Evolutionary conservation across 2,888 invertebrate genomes (phyloP).

Genomic region (Abscondita cerata): DNA sequence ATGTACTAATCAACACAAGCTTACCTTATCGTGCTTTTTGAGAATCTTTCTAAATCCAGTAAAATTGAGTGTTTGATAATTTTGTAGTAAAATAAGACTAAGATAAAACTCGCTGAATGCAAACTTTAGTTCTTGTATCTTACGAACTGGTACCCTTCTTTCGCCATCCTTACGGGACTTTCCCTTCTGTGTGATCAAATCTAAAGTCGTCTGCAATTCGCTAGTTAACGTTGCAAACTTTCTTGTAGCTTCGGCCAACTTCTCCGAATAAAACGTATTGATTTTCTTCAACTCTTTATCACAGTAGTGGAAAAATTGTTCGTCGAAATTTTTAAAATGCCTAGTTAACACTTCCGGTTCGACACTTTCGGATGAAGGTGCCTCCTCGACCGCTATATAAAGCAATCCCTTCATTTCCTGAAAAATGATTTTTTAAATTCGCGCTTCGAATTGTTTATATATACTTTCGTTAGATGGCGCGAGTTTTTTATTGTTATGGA

Average conservation of each 20-base stretch:
- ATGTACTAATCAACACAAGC: too few relatives aligned
- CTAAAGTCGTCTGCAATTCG: conserved; percentile 67
- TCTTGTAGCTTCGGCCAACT: conserved; percentile 85
- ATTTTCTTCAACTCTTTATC: conserved; percentile 88
- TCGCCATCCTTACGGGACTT: conserved; percentile 32
- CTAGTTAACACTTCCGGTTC: conserved; percentile 74
- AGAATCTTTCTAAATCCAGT: conserved; percentile 90
- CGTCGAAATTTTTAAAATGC: conserved; percentile 81
- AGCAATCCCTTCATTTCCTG: conserved; percentile 86
- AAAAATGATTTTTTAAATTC: conserved; percentile 9
- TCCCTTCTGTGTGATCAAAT: conserved; percentile 47
- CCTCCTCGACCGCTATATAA: conserved; percentile 78
- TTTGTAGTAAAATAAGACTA: conserved; percentile 83
- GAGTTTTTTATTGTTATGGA: not conserved
- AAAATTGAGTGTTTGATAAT: conserved; percentile 87
- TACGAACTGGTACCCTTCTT: conserved; percentile 64
- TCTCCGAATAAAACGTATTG: conserved; percentile 88
- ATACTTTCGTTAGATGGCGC: conserved; percentile 4
- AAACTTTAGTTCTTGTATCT: conserved; percentile 81
- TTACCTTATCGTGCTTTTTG: conserved; percentile 88
- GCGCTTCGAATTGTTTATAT: not conserved
- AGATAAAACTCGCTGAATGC: conserved; percentile 92
- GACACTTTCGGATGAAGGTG: conserved; percentile 77
- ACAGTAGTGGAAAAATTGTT: conserved; percentile 84
- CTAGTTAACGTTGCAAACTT: conserved; percentile 78